phyloP scores from a whole-genome alignment of 2,113 vertebrate species.

The Rissa tridactyla region DNA sequence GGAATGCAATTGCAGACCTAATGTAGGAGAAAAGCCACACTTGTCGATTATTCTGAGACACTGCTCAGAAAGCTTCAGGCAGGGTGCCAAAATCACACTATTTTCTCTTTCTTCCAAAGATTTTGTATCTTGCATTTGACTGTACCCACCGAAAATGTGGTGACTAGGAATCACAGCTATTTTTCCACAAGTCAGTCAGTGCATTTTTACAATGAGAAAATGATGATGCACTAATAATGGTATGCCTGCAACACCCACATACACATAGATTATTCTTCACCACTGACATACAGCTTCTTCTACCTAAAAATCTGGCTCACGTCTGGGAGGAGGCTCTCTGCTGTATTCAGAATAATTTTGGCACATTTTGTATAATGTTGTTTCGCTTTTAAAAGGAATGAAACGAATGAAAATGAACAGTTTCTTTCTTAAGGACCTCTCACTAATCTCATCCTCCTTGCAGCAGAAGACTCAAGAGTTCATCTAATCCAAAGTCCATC shows the following conservation, averaged over 20 bases:
- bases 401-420: not conserved
- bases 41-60: slow-evolving; percentile 65
- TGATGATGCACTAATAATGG: not conserved
- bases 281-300: not conserved
- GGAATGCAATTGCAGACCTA: slow-evolving; percentile 67
- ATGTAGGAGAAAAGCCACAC: slow-evolving; percentile 63
- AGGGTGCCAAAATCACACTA: not conserved
- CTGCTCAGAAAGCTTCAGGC: slow-evolving; percentile 35
- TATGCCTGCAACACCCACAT: not conserved
- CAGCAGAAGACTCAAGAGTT: not conserved
- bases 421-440: not conserved
- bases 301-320: not conserved
- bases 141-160: not conserved
- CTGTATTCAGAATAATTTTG: not conserved
- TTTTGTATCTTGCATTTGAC: slow-evolving; percentile 9
- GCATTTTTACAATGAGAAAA: not conserved
- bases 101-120: slow-evolving; percentile 55
- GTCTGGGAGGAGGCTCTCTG: not conserved
- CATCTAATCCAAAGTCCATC: not conserved
- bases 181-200: not conserved
- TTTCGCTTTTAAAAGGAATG: not conserved
- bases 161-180: not conserved
- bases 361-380: not conserved
- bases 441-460: not conserved
- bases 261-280: not conserved